Evolutionary conservation across 2,797 vertebrate genomes (phyloP).

Genomic region (Protonibea diacanthus): DNA sequence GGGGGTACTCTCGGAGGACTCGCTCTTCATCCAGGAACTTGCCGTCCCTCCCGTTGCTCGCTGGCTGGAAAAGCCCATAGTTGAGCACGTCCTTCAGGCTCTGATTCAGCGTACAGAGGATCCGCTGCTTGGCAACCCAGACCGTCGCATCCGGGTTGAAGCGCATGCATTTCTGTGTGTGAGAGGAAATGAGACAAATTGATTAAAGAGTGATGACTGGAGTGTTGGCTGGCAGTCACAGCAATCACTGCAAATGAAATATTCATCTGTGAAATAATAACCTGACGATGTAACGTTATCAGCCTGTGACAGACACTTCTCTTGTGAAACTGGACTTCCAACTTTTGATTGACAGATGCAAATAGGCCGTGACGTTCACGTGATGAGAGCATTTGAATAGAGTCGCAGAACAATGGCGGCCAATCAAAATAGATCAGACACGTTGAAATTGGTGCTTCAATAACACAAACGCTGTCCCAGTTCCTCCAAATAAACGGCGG

Average conservation of each 20-base stretch:
- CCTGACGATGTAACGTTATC: neutral
- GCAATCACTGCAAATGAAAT: constrained; percentile 16
- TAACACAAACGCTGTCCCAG: constrained; percentile 20
- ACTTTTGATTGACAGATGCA: constrained; percentile 43
- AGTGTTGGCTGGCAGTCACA: neutral
- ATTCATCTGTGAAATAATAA: constrained; percentile 8
- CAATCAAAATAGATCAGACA: constrained; percentile 14
- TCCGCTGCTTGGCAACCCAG: constrained; percentile 94
- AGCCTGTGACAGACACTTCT: neutral
- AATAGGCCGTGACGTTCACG: neutral
- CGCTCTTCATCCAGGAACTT: constrained; percentile 96
- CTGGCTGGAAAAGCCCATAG: constrained; percentile 95
- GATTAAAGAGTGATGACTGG: constrained; percentile 15
- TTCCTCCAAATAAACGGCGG: neutral
- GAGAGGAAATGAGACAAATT: neutral
- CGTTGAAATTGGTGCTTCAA: constrained; percentile 11
- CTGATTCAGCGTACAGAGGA: constrained; percentile 94
- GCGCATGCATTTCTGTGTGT: constrained; percentile 92
- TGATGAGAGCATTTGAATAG: constrained; percentile 13
- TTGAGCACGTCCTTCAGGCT: constrained; percentile 96
- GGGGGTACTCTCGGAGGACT: constrained; percentile 92
- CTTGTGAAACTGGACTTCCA: neutral
- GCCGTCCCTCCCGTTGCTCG: constrained; percentile 90
- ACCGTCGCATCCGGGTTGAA: constrained; percentile 93
- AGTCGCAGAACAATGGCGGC: constrained; percentile 14